Conservation (phyloP, 2,888 invertebrate genomes). For the Choreutis nemorana region DNA sequence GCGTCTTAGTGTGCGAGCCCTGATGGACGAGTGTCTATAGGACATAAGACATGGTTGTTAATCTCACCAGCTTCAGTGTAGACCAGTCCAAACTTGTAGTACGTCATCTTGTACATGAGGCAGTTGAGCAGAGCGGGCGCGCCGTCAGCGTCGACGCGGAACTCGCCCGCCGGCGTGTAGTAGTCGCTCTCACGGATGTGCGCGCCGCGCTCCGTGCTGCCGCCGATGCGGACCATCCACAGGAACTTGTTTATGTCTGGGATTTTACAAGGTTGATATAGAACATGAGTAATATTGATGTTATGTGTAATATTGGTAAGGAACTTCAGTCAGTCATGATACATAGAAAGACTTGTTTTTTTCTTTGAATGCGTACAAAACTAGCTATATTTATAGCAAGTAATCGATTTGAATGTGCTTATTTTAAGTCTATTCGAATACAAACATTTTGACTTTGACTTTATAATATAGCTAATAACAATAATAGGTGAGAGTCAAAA, state of each 20-base stretch:
- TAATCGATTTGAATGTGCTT: no score
- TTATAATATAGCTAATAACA: no score
- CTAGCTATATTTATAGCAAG: no score
- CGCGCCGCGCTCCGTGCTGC: constrained; percentile 92
- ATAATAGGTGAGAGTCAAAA: no score
- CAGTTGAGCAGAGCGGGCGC: constrained; percentile 92
- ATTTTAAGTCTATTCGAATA: no score
- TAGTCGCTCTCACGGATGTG: constrained; percentile 98
- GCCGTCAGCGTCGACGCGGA: constrained; percentile 94
- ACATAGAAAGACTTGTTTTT: no score
- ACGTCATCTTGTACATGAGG: constrained; percentile 99
- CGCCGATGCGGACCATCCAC: constrained; percentile 99
- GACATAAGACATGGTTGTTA: background rate
- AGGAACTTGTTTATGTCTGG: constrained; percentile 98
- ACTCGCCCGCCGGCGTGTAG: constrained; percentile 95
- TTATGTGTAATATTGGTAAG: no score
- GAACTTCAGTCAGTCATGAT: no score
- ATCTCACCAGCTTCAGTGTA: constrained; percentile 89
- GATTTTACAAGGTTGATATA: no score
- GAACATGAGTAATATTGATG: no score
- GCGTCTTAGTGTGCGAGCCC: background rate
- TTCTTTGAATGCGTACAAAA: no score
- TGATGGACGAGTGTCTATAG: background rate
- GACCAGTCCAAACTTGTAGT: constrained; percentile 96
- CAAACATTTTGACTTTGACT: no score